Percentiles rank a stretch among this genome's conserved stretches.
Evolutionary conservation across 2,113 vertebrate genomes (phyloP).

Genomic region (Melanerpes formicivorus): DNA sequence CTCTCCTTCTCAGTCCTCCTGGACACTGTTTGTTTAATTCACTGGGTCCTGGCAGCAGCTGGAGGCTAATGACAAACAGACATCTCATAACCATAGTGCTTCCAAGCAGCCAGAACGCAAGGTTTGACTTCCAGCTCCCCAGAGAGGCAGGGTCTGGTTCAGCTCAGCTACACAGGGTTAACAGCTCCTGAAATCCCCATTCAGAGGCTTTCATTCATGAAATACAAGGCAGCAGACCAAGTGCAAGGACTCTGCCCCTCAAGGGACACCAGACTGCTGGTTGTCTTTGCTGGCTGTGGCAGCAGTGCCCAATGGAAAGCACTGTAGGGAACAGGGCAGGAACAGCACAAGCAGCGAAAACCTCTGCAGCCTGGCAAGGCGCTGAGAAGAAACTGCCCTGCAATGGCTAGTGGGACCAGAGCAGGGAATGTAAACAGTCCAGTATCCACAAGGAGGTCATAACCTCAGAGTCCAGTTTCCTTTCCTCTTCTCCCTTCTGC

Average conservation of each 20-base stretch:
- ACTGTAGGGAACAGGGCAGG: background rate
- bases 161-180: background rate
- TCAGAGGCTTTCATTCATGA: constrained; percentile 59
- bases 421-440: constrained; percentile 65
- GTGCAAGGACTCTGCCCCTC: background rate
- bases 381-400: background rate
- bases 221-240: background rate
- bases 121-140: background rate
- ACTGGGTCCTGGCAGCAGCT: background rate
- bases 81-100: accelerated
- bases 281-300: background rate
- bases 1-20: background rate
- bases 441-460: constrained; percentile 44
- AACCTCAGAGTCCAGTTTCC: constrained; percentile 16
- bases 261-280: background rate
- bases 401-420: background rate
- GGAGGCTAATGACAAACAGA: background rate
- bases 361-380: background rate
- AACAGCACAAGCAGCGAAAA: background rate
- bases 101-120: background rate
- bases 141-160: background rate
- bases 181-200: background rate
- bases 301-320: background rate
- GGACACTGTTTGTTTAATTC: background rate
- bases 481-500: constrained; percentile 21